Evolutionary conservation across 2,888 invertebrate species (phyloP).

Genomic region (Hofmannophila pseudospretella): DNA sequence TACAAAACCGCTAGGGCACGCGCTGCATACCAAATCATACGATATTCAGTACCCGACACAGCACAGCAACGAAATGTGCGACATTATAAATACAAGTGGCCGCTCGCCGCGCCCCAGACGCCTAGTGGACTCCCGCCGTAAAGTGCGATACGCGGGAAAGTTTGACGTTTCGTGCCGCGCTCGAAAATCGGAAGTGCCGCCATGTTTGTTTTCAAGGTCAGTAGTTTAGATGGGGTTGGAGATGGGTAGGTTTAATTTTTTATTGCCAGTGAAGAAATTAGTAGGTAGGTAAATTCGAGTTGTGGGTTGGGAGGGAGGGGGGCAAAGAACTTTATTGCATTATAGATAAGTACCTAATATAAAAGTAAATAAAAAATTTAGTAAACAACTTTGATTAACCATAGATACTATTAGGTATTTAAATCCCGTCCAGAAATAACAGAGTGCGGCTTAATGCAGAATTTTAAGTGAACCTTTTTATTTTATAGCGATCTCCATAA

Average conservation of each 20-base stretch:
- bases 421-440: too few species aligned
- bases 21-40: conserved; percentile 61
- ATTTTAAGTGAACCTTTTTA: too few species aligned
- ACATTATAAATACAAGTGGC: conserved; percentile 73
- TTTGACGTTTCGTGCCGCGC: conserved; percentile 44
- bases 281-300: too few species aligned
- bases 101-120: conserved; percentile 45
- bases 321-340: too few species aligned
- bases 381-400: too few species aligned
- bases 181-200: conserved; percentile 31
- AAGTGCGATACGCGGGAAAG: conserved; percentile 55
- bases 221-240: conserved; percentile 28
- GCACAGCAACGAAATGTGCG: conserved; percentile 46
- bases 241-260: not conserved
- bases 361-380: too few species aligned
- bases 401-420: too few species aligned
- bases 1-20: conserved; percentile 62
- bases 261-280: too few species aligned
- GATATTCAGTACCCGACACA: conserved; percentile 52
- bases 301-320: too few species aligned
- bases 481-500: too few species aligned
- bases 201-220: conserved; percentile 71
- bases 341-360: too few species aligned
- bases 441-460: too few species aligned
- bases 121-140: conserved; percentile 43